Conservation (phyloP, 2,888 invertebrate genomes). For the Volucella inanis region DNA sequence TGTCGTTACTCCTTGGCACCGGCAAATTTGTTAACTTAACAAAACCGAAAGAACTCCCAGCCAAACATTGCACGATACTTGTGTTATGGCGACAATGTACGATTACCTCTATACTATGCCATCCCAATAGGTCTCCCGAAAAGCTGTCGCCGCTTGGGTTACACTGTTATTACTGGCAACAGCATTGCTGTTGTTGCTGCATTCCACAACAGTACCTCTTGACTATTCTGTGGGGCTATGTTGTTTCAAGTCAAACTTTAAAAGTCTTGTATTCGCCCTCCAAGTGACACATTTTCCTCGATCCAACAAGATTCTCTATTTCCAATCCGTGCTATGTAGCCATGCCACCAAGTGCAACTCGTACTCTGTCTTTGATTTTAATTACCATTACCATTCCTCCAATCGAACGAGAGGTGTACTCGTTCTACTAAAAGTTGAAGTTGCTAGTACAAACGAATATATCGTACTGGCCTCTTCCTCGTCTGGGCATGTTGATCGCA, state of each 20-base stretch:
- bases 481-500: conserved; percentile 40
- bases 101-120: conserved; percentile 39
- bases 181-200: conserved; percentile 6
- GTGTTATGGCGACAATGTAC: conserved; percentile 58
- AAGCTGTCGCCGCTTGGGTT: conserved; percentile 28
- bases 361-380: conserved; percentile 64
- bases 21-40: conserved; percentile 65
- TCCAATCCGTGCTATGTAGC: conserved; percentile 49
- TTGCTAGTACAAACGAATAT: too few relatives aligned
- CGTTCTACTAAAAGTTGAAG: not conserved
- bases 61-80: conserved; percentile 68
- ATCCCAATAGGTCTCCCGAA: conserved; percentile 31
- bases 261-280: conserved; percentile 73
- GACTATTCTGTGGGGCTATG: not conserved
- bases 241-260: conserved; percentile 66
- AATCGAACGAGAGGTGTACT: conserved; percentile 41
- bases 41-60: conserved; percentile 47
- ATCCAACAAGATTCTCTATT: conserved; percentile 75
- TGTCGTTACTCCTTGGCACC: conserved; percentile 26
- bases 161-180: conserved; percentile 48
- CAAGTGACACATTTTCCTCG: conserved; percentile 72
- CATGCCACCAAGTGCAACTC: conserved; percentile 32
- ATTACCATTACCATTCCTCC: conserved; percentile 66
- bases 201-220: conserved; percentile 40
- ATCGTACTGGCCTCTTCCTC: not conserved